Base-by-base conservation (phyloP, 2,113 vertebrate genomes). In the Bubo scandiacus region DNA sequence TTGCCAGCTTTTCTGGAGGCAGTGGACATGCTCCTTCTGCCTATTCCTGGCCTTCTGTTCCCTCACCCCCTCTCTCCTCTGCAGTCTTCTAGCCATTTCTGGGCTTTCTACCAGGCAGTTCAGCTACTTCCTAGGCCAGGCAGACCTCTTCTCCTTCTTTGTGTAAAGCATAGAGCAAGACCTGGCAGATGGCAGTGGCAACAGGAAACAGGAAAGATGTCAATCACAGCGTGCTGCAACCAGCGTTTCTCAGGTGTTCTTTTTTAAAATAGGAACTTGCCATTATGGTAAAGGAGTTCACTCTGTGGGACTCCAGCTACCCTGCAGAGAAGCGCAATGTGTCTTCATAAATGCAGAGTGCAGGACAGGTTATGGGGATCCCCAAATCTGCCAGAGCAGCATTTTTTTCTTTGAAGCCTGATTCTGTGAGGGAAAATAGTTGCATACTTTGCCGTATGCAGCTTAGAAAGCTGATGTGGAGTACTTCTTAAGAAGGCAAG, bases 101-200 rank as follows among this genome's bases (percentile, higher is more conserved):
- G 65, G 27, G 29, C 67, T 86, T 7, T 40, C 38, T 71, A 54
- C 16, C 47, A 73, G 63, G 68, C 55, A 57, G 51, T 55, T 78
- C 51, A 92, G 67, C 49, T 79, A 43, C 52, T 78, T 58, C 27
- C 27, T 16, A 45, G 16, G 40, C 34, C 40, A 86, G 65, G 52
- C 91, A 94, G 47, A 75, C 7, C 21, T 70, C 26, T 94, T 58
- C 55, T 90, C 23, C 54, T 81, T 47, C 66, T 87, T 74, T 38
- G 3, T 55, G 26, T 62, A n/a, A 62, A 74, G 57, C 27, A 13
- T 2, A 54, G 45, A 77, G 49, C 40, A 75, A 77, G 86, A 73
- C 52, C 49, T 12, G 15, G 66, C 97, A 97, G 95, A 87, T 97
- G 92, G 96, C 63, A 82, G 15, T 68, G 58, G 74, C 89, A 79